Conservation (phyloP, 2,113 vertebrate species). For the Lasiurus borealis region DNA sequence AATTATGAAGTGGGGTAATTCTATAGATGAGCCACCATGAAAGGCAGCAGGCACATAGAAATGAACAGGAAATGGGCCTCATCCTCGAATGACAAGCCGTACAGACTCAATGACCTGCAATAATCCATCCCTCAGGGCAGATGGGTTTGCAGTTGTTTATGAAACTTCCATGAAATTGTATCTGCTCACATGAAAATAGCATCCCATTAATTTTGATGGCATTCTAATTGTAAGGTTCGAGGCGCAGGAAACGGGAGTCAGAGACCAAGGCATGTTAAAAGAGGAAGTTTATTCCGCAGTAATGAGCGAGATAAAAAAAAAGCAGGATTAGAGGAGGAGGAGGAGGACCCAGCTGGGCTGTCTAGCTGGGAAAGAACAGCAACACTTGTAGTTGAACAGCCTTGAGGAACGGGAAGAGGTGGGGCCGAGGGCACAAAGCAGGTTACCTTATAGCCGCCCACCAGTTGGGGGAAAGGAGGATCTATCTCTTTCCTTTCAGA, state of each 20-base stretch:
- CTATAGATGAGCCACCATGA: neutral
- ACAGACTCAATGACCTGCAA: neutral
- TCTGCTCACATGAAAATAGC: constrained; percentile 58
- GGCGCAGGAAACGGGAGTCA: no score
- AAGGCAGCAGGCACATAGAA: neutral
- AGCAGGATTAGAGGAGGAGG: no score
- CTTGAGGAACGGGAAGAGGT: no score
- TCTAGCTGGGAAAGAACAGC: no score
- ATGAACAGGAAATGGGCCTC: neutral
- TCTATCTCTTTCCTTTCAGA: neutral
- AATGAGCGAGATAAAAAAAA: no score
- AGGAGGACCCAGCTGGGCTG: no score
- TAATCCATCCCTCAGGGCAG: neutral
- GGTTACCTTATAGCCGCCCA: no score
- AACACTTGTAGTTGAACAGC: no score
- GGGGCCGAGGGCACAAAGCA: no score
- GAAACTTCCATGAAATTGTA: constrained; percentile 43
- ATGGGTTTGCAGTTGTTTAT: constrained; percentile 27
- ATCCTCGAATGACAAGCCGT: neutral
- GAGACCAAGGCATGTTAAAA: no score
- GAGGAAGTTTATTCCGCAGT: no score
- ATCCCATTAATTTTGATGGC: constrained; percentile 54
- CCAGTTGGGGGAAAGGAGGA: no score
- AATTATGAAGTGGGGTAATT: neutral
- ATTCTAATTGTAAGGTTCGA: neutral